Base-by-base conservation (phyloP, 2,888 invertebrate genomes). In the Cremastobaeus sp. region DNA sequence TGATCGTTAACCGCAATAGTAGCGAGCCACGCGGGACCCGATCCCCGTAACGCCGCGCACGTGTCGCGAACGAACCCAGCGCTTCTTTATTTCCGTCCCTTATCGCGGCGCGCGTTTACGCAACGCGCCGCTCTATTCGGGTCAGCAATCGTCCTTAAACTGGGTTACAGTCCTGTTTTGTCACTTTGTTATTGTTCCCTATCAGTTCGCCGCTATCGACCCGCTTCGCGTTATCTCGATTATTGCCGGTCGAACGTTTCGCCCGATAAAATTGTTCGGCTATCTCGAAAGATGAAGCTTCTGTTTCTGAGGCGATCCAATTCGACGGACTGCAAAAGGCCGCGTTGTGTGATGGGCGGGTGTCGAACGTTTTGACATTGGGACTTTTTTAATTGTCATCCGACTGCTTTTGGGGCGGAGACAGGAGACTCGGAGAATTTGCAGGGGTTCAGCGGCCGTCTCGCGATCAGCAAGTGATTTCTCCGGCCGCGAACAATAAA, bases 1-100 rank as follows among this genome's bases (percentile, higher is more conserved):
- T 82, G 83, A 83, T 77, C 81, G 79, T 80, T 82, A 84, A 83
- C 83, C 84, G 84, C 84, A 80, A 83, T 83, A 79, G 81, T 78
- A 77, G 79, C 78, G 75, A n/a, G n/a, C n/a, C 78, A 78, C 76
- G 76, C 74, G 70, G 62, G 54, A 62, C 32, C 59, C 55, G 57
- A 69, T 73, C 57, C 45, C 47, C 57, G 47, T 47, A 48, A 20
- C 52, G 12, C 39, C 34, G 47, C 45, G 52, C 76, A 74, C 72
- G 77, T 74, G 74, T 57, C 74, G 54, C 55, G 64, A 75, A 75
- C 68, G 39, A 62, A 62, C 62, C 48, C 32, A 50, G 39, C 17
- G 9, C 48, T 52, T 32, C 41, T 43, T 39, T 52, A 30, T 60
- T 60, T 48, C 28, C 21, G 37, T 69, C 54, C 52, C 50, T 59